These are phyloP conservation scores for Drosophila mayaguana DNA, from an alignment of 2,888 invertebrate species.

Conservation along the genomic window DNA sequence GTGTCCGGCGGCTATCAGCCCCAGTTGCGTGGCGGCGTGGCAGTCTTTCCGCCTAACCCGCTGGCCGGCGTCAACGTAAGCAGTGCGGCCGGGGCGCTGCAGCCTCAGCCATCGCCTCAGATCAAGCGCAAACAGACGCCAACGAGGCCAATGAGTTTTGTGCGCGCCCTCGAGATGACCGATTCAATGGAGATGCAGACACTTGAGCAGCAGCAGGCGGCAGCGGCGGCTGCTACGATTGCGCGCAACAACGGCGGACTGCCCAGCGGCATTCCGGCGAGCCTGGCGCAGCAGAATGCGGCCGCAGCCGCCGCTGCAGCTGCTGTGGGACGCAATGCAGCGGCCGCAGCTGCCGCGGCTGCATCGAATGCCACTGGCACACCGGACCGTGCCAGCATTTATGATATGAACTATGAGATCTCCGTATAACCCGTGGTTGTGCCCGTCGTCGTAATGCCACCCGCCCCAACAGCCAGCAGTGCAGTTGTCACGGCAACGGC, in stretches of 20 bases:
- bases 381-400: conserved; percentile 94
- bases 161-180: conserved; percentile 95
- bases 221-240: conserved; percentile 64
- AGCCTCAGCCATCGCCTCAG: conserved; percentile 86
- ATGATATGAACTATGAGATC: conserved; percentile 98
- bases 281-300: conserved; percentile 53
- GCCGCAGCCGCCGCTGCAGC: conserved; percentile 42
- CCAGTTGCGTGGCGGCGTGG: conserved; percentile 88
- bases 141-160: conserved; percentile 93
- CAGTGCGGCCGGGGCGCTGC: conserved; percentile 59
- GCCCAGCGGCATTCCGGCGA: conserved; percentile 48
- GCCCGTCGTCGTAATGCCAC: conserved; percentile 81
- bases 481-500: conserved; percentile 36
- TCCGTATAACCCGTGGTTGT: conserved; percentile 91
- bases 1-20: conserved; percentile 86
- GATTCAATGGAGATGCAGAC: conserved; percentile 93
- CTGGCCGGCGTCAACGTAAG: conserved; percentile 50
- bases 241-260: conserved; percentile 77
- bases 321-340: conserved; percentile 46
- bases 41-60: conserved; percentile 88
- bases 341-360: conserved; percentile 43
- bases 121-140: conserved; percentile 87
- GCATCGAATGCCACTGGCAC: conserved; percentile 85
- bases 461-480: conserved; percentile 59
- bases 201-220: conserved; percentile 82